Base-by-base conservation (phyloP, 2,797 vertebrate species). In the Neosilurus hyrtlii region DNA sequence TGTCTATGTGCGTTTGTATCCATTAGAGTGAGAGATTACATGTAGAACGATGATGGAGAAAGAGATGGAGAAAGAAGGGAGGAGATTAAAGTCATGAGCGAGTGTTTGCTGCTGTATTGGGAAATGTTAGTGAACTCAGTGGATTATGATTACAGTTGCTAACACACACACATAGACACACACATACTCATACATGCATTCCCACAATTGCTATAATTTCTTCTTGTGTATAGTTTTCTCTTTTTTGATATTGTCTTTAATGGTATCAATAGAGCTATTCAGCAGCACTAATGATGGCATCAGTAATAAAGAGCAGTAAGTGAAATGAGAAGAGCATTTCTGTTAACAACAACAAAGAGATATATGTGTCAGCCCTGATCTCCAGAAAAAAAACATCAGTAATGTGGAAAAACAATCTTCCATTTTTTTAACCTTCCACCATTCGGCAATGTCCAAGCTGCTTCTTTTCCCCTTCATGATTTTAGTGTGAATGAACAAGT, bases 1-100 rank as follows among this genome's bases (percentile, higher is more conserved):
- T 54, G n/a, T 73, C 51, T 10, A 14, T 43, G 71, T 49, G 72
- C 70, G 83, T 86, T 88, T 87, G 70, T 85, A 89, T 85, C 85
- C 84, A 66, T 88, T 82, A 78, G 74, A 85, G 30, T 3, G 54
- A 59, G 72, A 73, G 59, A 79, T 24, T 51, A 30, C 30, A 30
- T 30, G 30, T 30, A 67, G 11, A 70, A 51, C 30, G 61, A 83
- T 79, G 76, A 80, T 59, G 82, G 80, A 79, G 59, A 30, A 76
- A 82, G 56, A 71, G 24, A 61, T 14, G 57, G 30, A 81, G 71
- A 62, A 54, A 76, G 75, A 84, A 35, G 30, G 74, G 86, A 43
- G 82, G 80, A 86, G 81, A 63, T 35, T 61, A 43, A 57, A n/a
- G 54, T 75, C 57, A 30, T 75, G 26, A 57, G 57, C 10, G 5